phyloP scores from a whole-genome alignment of 2,888 invertebrate species.

The Mesopsocus fuscifrons region DNA sequence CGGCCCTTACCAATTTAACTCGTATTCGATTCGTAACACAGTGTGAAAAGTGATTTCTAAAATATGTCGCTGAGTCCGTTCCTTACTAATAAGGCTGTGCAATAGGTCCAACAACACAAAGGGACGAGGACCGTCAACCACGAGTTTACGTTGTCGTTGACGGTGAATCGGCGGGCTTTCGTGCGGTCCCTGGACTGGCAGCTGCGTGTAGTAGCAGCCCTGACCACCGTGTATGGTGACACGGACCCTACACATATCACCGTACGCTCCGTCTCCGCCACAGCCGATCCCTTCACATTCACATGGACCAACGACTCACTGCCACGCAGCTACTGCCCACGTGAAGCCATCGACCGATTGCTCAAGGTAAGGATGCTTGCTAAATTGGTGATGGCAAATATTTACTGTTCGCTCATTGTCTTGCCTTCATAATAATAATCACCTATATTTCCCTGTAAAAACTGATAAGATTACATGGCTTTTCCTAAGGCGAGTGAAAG shows the following conservation, averaged over 20 bases:
- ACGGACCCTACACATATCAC: conserved; percentile 43
- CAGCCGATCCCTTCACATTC: conserved; percentile 40
- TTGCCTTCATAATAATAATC: too few species aligned
- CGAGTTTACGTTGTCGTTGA: conserved; percentile 52
- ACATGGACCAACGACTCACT: conserved; percentile 77
- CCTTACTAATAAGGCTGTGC: too few species aligned
- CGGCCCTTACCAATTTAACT: too few species aligned
- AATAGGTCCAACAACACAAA: conserved; percentile 61
- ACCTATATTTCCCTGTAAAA: too few species aligned
- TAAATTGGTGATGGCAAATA: too few species aligned
- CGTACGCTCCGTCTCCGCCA: conserved; percentile 38
- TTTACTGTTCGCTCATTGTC: too few species aligned
- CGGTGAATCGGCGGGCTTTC: conserved; percentile 37
- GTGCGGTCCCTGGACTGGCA: conserved; percentile 60
- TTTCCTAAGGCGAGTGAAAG: too few species aligned
- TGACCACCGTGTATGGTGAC: conserved; percentile 25
- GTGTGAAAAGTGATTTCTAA: too few species aligned
- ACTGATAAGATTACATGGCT: too few species aligned
- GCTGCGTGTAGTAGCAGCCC: conserved; percentile 40
- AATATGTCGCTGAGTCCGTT: too few species aligned
- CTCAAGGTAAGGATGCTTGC: conserved; percentile 36
- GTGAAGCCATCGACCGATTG: conserved; percentile 46
- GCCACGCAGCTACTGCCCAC: conserved; percentile 59
- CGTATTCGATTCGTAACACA: too few species aligned
- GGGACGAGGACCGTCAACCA: conserved; percentile 61